A percentile compares a stretch with the other conserved stretches of the same genome.
These are phyloP conservation scores for Acropternis orthonyx DNA, from an alignment of 2,797 vertebrate species.

Conservation along the genomic window DNA sequence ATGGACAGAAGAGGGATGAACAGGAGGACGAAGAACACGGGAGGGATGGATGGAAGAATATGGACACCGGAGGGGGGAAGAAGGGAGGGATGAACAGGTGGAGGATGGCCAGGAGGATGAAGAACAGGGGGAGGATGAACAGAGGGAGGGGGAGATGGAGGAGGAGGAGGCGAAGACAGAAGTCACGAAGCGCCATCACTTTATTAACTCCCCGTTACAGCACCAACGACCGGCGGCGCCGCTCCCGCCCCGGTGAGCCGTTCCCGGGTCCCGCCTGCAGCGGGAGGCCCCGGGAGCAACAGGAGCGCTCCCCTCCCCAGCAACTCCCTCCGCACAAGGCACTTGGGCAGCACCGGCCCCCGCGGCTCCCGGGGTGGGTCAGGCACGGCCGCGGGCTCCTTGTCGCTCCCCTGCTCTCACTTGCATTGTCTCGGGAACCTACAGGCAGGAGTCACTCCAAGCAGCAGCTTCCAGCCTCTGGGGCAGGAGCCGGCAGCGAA, in stretches of 20 bases:
- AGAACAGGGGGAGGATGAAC: no score
- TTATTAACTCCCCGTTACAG: constrained; percentile 12
- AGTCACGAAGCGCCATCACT: not conserved
- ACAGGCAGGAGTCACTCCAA: not conserved
- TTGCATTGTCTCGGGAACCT: not conserved
- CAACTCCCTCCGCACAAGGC: not conserved
- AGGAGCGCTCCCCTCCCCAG: not conserved
- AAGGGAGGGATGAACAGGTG: no score
- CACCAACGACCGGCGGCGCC: not conserved
- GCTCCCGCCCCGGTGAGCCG: not conserved
- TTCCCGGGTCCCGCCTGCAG: not conserved
- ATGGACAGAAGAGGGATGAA: no score
- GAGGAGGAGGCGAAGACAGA: not conserved
- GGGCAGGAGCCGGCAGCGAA: not conserved
- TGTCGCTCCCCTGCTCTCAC: accelerated
- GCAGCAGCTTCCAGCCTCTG: not conserved
- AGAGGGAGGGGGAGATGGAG: not conserved
- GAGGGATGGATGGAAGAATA: no score
- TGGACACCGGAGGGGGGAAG: no score
- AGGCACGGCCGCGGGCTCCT: accelerated
- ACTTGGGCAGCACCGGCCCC: not conserved
- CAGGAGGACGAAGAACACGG: no score
- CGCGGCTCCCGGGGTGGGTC: accelerated
- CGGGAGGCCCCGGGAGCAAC: no score
- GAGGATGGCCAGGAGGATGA: no score